These are phyloP conservation scores for Albula goreensis DNA, from an alignment of 2,113 vertebrate species.

Conservation along the genomic window DNA sequence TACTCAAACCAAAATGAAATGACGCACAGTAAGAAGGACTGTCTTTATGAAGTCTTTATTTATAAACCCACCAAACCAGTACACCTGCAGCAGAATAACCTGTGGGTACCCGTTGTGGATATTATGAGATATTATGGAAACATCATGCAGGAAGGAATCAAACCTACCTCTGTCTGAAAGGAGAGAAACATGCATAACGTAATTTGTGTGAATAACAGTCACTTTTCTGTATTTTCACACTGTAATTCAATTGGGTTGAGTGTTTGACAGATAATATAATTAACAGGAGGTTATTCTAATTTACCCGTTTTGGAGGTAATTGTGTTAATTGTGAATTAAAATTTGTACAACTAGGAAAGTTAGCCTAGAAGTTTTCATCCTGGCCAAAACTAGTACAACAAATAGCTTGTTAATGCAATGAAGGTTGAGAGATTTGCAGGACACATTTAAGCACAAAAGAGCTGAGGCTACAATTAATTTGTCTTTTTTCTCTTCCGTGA, in stretches of 20 bases:
- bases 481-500: not conserved
- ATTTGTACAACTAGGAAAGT: not conserved
- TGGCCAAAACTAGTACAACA: not conserved
- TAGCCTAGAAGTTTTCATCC: not conserved
- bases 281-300: slow-evolving; percentile 83
- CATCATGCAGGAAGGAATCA: not conserved
- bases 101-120: not conserved
- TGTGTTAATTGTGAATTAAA: slow-evolving; percentile 48
- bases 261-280: slow-evolving; percentile 75
- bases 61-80: not conserved
- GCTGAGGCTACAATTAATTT: slow-evolving; percentile 1
- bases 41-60: not conserved
- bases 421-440: slow-evolving; percentile 7
- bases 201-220: slow-evolving; percentile 48
- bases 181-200: not conserved
- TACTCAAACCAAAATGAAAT: not conserved
- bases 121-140: not conserved
- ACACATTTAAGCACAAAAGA: not conserved
- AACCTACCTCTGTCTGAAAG: not conserved
- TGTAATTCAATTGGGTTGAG: slow-evolving; percentile 80
- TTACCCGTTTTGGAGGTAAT: slow-evolving; percentile 81
- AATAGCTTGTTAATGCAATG: not conserved
- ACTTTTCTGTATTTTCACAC: slow-evolving; percentile 72
- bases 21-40: not conserved
- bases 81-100: not conserved